Base-by-base conservation (phyloP, 1,140 invertebrate genomes). In the Drosophila tristis region DNA sequence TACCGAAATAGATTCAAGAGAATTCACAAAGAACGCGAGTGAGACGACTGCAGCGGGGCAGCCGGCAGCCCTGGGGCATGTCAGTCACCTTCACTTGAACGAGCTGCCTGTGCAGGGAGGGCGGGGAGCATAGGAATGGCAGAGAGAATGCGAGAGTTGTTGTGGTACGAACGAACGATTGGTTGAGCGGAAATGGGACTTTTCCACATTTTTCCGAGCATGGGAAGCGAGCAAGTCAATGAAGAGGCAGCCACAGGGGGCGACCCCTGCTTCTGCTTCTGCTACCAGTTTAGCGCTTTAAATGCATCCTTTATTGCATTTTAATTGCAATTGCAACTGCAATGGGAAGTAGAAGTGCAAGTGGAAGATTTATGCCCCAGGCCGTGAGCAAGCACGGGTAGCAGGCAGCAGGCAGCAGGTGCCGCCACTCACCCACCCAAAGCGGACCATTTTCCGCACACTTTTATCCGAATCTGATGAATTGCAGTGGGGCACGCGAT, bases 261-360 rank as follows among this genome's bases (percentile, higher is more conserved):
- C 23, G 49, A 25, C 16, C 15, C 20, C 9, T 25, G 9, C 15
- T 8, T 9, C 29, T 64, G 7, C 7, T 63, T 62, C 20, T 45
- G 15, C 29, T 64, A 1, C 9, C 9, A 23, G 45, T 70, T 57
- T 44, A 39, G 67, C 67, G 13, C 70, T 71, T 71, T 87, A 89
- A 87, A 89, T 87, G 82, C 79, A 87, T 87, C 82, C 84, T 78
- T 82, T 79, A 87, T 87, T 89, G 82, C 66, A 84, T 79, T 87
- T 87, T 87, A 87, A 87, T 87, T 87, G 79, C 82, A 44, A 50
- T 39, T 39, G 11, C 11, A 39, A 39, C 1, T 39, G 57, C 48
- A 49, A 43, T 35, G 35, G 72, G 29, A 74, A 74, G 55, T 29
- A 11, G n/a, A 58, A 47, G 20, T 16, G 13, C 4, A n/a, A 15